A percentile compares a stretch with the other conserved stretches of the same genome.
Conservation (phyloP, 1,140 invertebrate species). For the Calliphora vicina region DNA sequence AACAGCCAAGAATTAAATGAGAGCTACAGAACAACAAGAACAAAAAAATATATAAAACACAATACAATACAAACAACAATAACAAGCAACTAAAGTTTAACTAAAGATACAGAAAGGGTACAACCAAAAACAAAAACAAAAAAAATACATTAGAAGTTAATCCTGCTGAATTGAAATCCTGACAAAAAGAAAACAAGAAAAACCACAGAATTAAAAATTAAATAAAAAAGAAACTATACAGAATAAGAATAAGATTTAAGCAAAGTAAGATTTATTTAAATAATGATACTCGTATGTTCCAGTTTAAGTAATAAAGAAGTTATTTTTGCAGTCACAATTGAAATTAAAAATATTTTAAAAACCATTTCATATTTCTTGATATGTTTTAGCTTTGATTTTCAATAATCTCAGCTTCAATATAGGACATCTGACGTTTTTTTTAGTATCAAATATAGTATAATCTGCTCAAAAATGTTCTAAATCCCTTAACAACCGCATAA, state of each 20-base stretch:
- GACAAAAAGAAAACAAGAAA: slow-evolving; percentile 47
- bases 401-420: too few relatives aligned
- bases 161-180: slow-evolving; percentile 63
- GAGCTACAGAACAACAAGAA: too few relatives aligned
- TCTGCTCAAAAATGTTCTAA: slow-evolving; percentile 59
- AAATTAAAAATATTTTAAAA: neutral
- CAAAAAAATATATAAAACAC: neutral
- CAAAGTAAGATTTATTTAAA: neutral
- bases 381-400: too few relatives aligned
- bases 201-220: slow-evolving; percentile 26
- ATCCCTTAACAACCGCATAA: slow-evolving; percentile 44
- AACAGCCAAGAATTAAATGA: neutral
- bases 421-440: too few relatives aligned
- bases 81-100: neutral
- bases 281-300: neutral
- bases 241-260: neutral
- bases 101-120: slow-evolving; percentile 44
- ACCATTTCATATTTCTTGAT: too few relatives aligned
- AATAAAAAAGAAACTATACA: neutral
- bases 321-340: neutral
- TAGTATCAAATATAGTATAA: too few relatives aligned
- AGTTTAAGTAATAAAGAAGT: neutral
- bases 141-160: slow-evolving; percentile 64
- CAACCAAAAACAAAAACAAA: too few relatives aligned
- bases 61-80: neutral